A percentile compares a stretch with the other conserved stretches of the same genome.
Conservation (phyloP, 2,113 vertebrate species). For the Montifringilla adamsi region DNA sequence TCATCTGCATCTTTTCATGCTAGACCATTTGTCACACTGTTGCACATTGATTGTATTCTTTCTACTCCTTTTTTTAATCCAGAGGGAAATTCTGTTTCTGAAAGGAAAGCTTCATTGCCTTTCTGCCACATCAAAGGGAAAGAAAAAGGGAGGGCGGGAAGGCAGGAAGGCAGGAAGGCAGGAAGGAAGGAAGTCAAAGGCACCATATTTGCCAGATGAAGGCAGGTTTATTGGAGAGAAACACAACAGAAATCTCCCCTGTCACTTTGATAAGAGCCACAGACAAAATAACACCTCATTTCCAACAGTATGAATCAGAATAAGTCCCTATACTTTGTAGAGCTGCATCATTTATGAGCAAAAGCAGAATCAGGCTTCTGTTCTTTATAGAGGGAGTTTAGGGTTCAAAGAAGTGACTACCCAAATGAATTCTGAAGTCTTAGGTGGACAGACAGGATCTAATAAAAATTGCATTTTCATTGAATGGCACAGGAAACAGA, state of each 20-base stretch:
- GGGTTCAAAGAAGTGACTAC: neutral
- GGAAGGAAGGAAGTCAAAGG: rapidly evolving
- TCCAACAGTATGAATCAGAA: neutral
- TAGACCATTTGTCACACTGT: neutral
- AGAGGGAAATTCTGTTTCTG: neutral
- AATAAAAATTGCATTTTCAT: neutral
- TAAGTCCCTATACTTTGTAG: neutral
- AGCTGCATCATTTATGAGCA: neutral
- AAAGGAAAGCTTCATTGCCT: neutral
- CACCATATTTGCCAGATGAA: neutral
- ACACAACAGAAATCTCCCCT: neutral
- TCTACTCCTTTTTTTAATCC: neutral
- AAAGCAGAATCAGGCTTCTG: neutral
- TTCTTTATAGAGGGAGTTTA: neutral
- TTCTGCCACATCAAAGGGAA: neutral
- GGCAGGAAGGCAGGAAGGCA: rapidly evolving
- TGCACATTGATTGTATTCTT: neutral
- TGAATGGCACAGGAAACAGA: neutral
- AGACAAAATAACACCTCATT: neutral
- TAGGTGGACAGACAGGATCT: neutral
- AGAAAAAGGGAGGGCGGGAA: rapidly evolving
- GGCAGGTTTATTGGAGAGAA: neutral
- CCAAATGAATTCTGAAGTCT: neutral
- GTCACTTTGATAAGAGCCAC: neutral
- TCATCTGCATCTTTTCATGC: neutral